Conservation (phyloP, 1,140 invertebrate species). For the Babylonia areolata region DNA sequence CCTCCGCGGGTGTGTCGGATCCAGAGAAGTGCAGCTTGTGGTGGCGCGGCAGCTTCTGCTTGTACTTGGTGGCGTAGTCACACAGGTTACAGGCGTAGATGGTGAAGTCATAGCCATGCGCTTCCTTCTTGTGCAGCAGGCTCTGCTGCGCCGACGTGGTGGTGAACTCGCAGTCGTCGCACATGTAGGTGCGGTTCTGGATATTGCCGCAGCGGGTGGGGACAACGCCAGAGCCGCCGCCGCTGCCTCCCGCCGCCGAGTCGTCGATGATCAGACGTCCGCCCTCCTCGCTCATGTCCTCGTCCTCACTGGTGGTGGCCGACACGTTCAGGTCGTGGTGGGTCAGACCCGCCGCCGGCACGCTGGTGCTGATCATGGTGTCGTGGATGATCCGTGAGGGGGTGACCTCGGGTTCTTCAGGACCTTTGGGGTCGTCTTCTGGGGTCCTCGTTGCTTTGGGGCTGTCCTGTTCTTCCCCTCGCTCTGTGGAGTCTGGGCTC, state of each 20-base stretch:
- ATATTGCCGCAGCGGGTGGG: conserved; percentile 63
- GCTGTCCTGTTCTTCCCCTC: too few species aligned
- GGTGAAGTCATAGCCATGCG: conserved; percentile 56
- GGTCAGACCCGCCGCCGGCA: conserved; percentile 12
- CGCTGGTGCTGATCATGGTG: conserved; percentile 33
- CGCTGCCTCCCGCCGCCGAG: conserved; percentile 6
- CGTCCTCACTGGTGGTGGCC: conserved; percentile 37
- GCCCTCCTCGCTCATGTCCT: conserved; percentile 43
- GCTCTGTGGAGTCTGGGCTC: neutral
- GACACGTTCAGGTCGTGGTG: neutral
- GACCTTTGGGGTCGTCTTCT: neutral
- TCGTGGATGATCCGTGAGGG: neutral
- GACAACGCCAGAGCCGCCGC: conserved; percentile 11
- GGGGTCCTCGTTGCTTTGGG: neutral
- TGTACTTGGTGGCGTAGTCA: conserved; percentile 71
- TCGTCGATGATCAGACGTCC: conserved; percentile 51
- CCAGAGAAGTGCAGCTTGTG: conserved; percentile 66
- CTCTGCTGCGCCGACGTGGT: conserved; percentile 63
- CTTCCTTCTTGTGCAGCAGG: conserved; percentile 63
- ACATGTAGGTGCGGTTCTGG: conserved; percentile 67
- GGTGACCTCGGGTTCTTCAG: neutral
- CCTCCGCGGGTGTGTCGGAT: conserved; percentile 32
- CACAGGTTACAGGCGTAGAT: conserved; percentile 71
- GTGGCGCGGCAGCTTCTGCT: conserved; percentile 69
- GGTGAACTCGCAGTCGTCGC: conserved; percentile 61